Conservation (phyloP, 2,113 vertebrate species). For the Setophaga petechia region DNA sequence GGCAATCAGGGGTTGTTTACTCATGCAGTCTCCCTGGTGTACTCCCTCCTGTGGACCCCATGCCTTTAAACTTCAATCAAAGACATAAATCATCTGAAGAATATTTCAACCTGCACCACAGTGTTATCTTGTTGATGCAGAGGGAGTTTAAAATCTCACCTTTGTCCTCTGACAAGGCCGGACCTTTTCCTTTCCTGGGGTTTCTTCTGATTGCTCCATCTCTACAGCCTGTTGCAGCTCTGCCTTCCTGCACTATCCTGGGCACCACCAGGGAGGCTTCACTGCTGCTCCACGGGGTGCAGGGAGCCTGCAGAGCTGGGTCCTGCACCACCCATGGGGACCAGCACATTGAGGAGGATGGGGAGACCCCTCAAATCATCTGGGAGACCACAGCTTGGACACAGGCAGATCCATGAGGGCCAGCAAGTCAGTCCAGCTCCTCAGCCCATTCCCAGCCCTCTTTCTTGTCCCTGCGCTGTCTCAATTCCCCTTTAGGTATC, state of each 20-base stretch:
- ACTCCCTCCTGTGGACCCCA: background rate
- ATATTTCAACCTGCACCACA: background rate
- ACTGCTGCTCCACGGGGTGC: background rate
- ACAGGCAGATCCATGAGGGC: background rate
- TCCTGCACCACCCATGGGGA: accelerated
- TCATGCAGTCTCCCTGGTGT: background rate
- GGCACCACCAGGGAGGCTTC: background rate
- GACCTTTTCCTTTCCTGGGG: background rate
- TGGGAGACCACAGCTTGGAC: background rate
- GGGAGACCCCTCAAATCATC: background rate
- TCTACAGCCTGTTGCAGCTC: background rate
- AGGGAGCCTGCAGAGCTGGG: background rate
- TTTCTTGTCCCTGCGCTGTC: background rate
- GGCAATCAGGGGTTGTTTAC: background rate
- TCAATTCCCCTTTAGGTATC: background rate
- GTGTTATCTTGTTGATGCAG: background rate
- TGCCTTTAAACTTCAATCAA: background rate
- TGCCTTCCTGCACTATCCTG: background rate
- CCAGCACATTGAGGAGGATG: background rate
- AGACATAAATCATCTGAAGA: background rate
- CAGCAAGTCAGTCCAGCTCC: background rate
- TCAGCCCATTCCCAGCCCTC: background rate
- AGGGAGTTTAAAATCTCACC: background rate
- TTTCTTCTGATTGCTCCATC: background rate
- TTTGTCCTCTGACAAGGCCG: background rate